Evolutionary conservation across 1,140 invertebrate species (phyloP).

Genomic region (Drosophila sp.): DNA sequence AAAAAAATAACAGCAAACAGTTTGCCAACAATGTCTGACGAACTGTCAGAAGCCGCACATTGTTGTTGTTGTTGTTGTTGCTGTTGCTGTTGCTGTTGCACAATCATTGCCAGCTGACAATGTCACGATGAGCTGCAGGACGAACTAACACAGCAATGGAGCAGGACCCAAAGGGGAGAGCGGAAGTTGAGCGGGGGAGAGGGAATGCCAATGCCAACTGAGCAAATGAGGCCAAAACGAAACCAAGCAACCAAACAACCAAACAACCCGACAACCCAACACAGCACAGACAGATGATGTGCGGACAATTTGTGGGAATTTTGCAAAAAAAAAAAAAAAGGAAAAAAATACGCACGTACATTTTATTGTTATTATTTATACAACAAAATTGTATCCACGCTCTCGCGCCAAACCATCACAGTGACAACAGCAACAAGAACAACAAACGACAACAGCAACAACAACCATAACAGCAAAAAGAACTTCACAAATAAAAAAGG

Average conservation of each 20-base stretch:
- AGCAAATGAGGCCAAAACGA: conserved; percentile 19
- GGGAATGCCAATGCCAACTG: too few relatives aligned
- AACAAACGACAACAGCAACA: neutral
- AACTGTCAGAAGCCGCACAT: conserved; percentile 74
- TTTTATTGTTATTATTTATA: conserved; percentile 75
- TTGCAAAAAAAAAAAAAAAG: too few relatives aligned
- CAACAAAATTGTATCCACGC: conserved; percentile 34
- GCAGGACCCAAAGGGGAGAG: neutral
- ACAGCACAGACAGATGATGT: conserved; percentile 57
- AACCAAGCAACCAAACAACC: conserved; percentile 25
- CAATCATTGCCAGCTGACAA: conserved; percentile 48
- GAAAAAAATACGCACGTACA: conserved; percentile 52
- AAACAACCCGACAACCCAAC: too few relatives aligned
- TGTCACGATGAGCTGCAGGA: conserved; percentile 19
- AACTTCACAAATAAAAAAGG: conserved; percentile 4
- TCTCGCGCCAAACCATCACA: conserved; percentile 3
- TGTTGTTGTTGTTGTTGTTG: conserved; percentile 29
- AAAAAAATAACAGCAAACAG: conserved; percentile 49
- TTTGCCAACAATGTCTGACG: conserved; percentile 73
- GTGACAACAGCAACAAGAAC: neutral
- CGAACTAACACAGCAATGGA: too few relatives aligned
- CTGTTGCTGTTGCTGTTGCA: conserved; percentile 17
- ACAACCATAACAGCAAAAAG: neutral
- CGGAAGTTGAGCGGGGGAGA: too few relatives aligned
- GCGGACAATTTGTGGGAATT: conserved; percentile 68